Percentiles rank a stretch among this genome's conserved stretches.
phyloP scores from a whole-genome alignment of 2,888 invertebrate genomes.

The Lamproptera curius region DNA sequence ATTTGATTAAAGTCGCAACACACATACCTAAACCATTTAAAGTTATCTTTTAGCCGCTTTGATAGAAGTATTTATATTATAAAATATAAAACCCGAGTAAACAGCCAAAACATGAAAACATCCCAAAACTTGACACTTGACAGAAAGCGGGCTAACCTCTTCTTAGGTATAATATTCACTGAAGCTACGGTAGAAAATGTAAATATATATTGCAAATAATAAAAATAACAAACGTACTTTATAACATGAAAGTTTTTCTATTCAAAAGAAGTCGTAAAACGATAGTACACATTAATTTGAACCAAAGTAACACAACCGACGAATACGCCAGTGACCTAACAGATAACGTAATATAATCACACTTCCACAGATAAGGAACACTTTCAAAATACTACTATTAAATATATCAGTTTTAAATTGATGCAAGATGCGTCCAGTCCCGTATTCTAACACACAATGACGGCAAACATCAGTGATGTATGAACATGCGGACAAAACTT shows the following conservation, averaged over 20 bases:
- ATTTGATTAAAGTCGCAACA: constrained; percentile 5
- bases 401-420: too few species aligned
- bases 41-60: not conserved
- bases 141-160: constrained; percentile 24
- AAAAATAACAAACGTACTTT: not conserved
- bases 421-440: not conserved
- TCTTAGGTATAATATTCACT: constrained; percentile 8
- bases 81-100: constrained; percentile 12
- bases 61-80: constrained; percentile 4
- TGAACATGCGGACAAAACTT: too few species aligned
- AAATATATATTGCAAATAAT: not conserved
- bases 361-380: constrained; percentile 15
- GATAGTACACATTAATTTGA: constrained; percentile 7
- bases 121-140: constrained; percentile 24
- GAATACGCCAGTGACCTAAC: constrained; percentile 10
- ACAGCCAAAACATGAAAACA: constrained; percentile 24
- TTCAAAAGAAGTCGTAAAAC: not conserved
- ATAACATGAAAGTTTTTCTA: not conserved
- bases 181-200: constrained; percentile 1
- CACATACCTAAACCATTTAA: not conserved
- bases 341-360: constrained; percentile 12
- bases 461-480: not conserved
- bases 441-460: constrained; percentile 12
- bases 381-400: too few species aligned
- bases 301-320: constrained; percentile 18